Percentiles rank a stretch among this genome's conserved stretches.
These are phyloP conservation scores for Orcinus orca DNA, from an alignment of 2,113 vertebrate species.

Conservation along the genomic window DNA sequence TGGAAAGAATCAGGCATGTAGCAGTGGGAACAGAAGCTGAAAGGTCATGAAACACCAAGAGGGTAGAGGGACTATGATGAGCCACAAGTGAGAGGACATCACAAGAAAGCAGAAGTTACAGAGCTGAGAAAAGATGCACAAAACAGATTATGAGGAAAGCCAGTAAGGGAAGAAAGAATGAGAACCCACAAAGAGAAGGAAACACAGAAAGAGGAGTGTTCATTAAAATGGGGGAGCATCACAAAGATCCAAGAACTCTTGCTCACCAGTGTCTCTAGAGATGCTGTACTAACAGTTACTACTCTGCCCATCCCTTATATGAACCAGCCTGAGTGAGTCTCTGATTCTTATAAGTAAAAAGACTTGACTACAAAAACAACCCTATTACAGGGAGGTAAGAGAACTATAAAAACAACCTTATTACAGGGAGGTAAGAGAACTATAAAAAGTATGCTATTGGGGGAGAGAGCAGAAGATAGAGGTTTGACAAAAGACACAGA, in stretches of 20 bases:
- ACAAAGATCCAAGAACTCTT: background rate
- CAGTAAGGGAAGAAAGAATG: background rate
- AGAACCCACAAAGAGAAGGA: background rate
- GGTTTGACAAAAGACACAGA: background rate
- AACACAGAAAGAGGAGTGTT: background rate
- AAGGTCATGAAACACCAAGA: background rate
- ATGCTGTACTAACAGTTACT: background rate
- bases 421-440: background rate
- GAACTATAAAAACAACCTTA: background rate
- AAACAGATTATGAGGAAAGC: background rate
- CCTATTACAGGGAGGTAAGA: background rate
- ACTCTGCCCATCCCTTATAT: background rate
- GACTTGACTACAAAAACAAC: background rate
- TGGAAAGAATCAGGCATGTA: background rate
- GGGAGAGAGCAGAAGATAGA: background rate
- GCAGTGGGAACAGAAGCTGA: background rate
- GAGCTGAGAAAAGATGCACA: background rate
- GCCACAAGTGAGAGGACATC: background rate
- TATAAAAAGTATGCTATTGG: no score
- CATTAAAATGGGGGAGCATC: background rate
- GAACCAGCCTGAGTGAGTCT: background rate
- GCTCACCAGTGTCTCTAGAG: background rate
- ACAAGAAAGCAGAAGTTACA: background rate
- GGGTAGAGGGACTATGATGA: background rate
- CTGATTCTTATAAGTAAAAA: background rate